Conservation (phyloP, 2,888 invertebrate genomes). For the Lepidochitona cinerea region DNA sequence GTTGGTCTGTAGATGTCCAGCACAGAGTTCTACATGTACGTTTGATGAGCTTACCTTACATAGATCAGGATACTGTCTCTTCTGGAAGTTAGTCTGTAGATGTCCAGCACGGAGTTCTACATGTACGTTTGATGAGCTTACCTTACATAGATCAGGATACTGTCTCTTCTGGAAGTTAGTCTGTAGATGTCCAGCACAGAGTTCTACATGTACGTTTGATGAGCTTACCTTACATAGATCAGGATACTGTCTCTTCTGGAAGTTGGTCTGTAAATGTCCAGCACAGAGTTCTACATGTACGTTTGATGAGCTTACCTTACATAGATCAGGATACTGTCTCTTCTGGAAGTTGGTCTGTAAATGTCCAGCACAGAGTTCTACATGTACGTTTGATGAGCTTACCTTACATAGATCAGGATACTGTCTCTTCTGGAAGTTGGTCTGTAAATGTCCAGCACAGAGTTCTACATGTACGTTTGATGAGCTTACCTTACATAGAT, state of each 20-base stretch:
- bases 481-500: too few relatives aligned
- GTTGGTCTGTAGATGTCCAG: constrained; percentile 53
- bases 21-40: constrained; percentile 67
- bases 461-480: too few relatives aligned
- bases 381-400: too few relatives aligned
- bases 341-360: too few relatives aligned
- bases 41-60: constrained; percentile 77
- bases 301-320: too few relatives aligned
- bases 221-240: constrained; percentile 80
- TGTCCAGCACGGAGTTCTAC: constrained; percentile 65
- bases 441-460: constrained; percentile 49
- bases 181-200: too few relatives aligned
- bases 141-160: too few relatives aligned
- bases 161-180: too few relatives aligned
- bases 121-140: too few relatives aligned
- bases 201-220: too few relatives aligned
- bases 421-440: constrained; percentile 76
- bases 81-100: constrained; percentile 70
- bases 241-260: constrained; percentile 81
- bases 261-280: constrained; percentile 55
- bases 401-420: constrained; percentile 85
- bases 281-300: constrained; percentile 67
- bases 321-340: too few relatives aligned
- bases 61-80: constrained; percentile 85
- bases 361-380: too few relatives aligned